These are phyloP conservation scores for Xiphias gladius DNA, from an alignment of 2,113 vertebrate species.

Conservation along the genomic window DNA sequence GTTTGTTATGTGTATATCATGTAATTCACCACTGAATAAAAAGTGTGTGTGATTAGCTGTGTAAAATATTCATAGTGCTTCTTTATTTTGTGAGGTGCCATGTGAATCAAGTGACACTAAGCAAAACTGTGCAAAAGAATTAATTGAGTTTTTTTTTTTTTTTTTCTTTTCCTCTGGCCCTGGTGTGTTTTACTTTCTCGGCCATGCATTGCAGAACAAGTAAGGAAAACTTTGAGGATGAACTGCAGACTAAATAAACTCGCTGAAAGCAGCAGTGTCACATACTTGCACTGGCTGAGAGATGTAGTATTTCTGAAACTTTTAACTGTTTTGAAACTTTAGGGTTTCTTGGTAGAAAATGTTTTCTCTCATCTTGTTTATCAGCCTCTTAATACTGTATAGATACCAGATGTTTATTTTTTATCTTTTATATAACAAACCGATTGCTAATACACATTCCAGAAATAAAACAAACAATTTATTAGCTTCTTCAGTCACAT, in stretches of 20 bases:
- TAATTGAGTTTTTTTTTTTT: slow-evolving; percentile 25
- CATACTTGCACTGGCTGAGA: slow-evolving; percentile 47
- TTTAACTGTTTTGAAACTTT: neutral
- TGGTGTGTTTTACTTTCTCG: slow-evolving; percentile 67
- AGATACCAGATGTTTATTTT: neutral
- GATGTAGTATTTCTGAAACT: slow-evolving; percentile 25
- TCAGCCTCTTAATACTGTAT: neutral
- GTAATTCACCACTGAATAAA: neutral
- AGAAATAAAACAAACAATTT: neutral
- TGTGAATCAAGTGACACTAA: neutral
- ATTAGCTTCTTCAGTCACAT: neutral
- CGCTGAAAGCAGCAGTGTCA: slow-evolving; percentile 57
- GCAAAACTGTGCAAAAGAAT: slow-evolving; percentile 26
- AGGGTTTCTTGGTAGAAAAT: neutral
- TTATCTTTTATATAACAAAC: neutral
- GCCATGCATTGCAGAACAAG: slow-evolving; percentile 57
- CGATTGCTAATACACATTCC: neutral
- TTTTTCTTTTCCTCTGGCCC: slow-evolving; percentile 28
- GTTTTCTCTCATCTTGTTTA: neutral
- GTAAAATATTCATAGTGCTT: neutral
- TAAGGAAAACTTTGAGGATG: slow-evolving; percentile 66
- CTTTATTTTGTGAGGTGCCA: neutral
- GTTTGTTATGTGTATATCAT: neutral
- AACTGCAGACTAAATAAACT: slow-evolving; percentile 80
- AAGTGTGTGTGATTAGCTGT: neutral